These are phyloP conservation scores for Zoanthus solanderi DNA, from an alignment of 92 coral and sea anemone species.

Conservation along the genomic window DNA sequence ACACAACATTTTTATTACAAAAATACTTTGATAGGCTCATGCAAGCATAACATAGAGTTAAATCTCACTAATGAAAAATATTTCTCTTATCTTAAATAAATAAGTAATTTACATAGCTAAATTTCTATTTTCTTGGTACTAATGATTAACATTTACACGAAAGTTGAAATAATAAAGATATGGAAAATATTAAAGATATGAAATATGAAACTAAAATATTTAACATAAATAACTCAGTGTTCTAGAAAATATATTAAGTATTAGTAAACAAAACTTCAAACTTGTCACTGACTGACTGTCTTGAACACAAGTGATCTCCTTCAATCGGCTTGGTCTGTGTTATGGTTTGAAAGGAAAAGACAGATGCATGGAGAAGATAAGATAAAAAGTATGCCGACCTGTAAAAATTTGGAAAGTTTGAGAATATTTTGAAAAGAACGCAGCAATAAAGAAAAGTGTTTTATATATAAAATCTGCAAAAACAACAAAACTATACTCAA, in stretches of 20 bases:
- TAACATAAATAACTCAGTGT: background rate
- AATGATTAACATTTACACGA: background rate
- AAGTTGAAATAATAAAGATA: background rate
- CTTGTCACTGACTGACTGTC: background rate
- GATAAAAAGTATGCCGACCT: background rate
- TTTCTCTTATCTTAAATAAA: conserved; percentile 40
- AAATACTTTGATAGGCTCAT: conserved; percentile 13
- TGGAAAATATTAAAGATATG: background rate
- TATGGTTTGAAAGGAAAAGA: background rate
- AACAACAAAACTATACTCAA: too few relatives aligned
- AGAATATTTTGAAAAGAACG: too few relatives aligned
- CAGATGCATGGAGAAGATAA: conserved; percentile 34
- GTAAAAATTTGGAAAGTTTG: background rate
- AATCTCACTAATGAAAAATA: conserved; percentile 20
- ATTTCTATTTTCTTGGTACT: background rate
- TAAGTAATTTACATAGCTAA: conserved; percentile 9
- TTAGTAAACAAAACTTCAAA: background rate
- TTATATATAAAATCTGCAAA: too few relatives aligned
- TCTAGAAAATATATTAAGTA: background rate
- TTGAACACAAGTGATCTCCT: background rate
- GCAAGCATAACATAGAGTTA: background rate
- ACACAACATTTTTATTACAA: conserved; percentile 5
- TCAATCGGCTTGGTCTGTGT: background rate
- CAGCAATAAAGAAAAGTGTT: too few relatives aligned
- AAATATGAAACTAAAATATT: background rate